Evolutionary conservation across 2,113 vertebrate species (phyloP), one percentile per base, ranked within the genome.

Genomic region (Neotoma lepida): DNA sequence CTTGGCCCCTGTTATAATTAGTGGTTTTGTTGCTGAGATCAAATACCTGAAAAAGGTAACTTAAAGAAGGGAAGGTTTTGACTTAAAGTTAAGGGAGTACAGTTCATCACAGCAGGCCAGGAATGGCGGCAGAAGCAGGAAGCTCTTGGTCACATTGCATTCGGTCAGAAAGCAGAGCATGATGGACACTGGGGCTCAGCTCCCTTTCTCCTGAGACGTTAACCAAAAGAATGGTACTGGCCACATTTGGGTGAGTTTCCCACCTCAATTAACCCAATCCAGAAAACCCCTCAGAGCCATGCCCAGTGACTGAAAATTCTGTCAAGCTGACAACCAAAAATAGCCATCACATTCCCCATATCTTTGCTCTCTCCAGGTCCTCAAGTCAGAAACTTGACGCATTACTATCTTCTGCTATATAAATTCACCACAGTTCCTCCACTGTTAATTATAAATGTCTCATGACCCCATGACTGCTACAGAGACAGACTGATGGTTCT

Each of bases 311-410:
- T 24, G 10, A 46, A 24, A 86, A 49, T 49, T 64, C 44, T 33
- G 35, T 68, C 63, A 86, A 35, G 30, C 24, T 49, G 63, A 86
- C 41, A 49, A 86, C 22, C 41, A 68, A 66, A 49, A 35, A 5
- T 22, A 66, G 9, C 17, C 5, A 46, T 66, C 17, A 46, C 28
- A 14, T 28, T 63, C 20, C 85, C 85, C 90, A 87, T 63, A 64
- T 7, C n/a, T 97, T 92, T 90, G 51, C 61, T 91, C 10, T 78
- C 22, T 70, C 14, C 49, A 71, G 49, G 3, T 85, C 63, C 58
- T 96, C 30, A 81, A 89, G 70, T 93, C 64, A 56, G 15, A 91
- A 96, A 54, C 30, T 13, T 39, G 84, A 74, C 14, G 93, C 39
- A 71, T 33, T 4, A 58, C 15, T 35, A 28, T 61, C 30, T 46